Conservation (phyloP, 1,140 invertebrate species). For the Cotesia glomerata region DNA sequence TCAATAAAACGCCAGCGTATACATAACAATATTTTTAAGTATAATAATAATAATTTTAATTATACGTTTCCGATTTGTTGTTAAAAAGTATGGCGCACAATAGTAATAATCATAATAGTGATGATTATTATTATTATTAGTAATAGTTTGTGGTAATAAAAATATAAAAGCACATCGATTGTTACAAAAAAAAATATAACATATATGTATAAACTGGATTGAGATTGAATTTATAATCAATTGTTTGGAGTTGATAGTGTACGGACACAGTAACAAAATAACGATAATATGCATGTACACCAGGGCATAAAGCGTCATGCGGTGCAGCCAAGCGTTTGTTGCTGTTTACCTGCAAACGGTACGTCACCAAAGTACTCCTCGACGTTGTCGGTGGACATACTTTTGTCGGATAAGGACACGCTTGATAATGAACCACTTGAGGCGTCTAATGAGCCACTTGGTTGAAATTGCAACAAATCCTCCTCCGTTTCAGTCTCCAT, state of each 20-base stretch:
- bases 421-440: constrained; percentile 71
- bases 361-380: constrained; percentile 85
- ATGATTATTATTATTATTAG: too few relatives aligned
- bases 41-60: too few relatives aligned
- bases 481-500: constrained; percentile 79
- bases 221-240: constrained; percentile 32
- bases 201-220: constrained; percentile 30
- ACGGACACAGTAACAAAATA: constrained; percentile 54
- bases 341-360: constrained; percentile 82
- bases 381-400: constrained; percentile 81
- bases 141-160: too few relatives aligned
- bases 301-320: constrained; percentile 63
- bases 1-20: too few relatives aligned
- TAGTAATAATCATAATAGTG: too few relatives aligned
- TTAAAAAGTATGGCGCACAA: too few relatives aligned
- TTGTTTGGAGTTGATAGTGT: constrained; percentile 31
- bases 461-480: constrained; percentile 67
- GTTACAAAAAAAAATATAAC: constrained; percentile 5
- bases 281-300: constrained; percentile 62
- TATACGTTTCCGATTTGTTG: too few relatives aligned
- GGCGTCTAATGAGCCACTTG: constrained; percentile 62
- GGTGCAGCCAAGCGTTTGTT: constrained; percentile 65
- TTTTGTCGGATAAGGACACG: constrained; percentile 76
- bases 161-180: too few relatives aligned
- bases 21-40: too few relatives aligned